These are phyloP conservation scores for Furnarius figulus DNA, from an alignment of 2,113 vertebrate genomes.

Conservation along the genomic window DNA sequence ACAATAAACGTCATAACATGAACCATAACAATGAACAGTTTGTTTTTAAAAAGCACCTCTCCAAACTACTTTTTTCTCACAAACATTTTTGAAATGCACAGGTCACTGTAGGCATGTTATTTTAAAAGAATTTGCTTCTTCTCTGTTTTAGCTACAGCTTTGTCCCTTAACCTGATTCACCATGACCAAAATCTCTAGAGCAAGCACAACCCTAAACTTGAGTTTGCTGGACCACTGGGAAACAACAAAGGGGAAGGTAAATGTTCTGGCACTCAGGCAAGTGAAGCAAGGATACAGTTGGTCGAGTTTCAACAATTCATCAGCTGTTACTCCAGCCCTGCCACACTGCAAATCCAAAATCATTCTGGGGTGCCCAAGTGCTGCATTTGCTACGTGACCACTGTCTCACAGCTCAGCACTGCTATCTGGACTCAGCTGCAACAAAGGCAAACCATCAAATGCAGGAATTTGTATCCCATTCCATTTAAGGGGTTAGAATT, in stretches of 20 bases:
- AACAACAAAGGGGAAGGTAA: background rate
- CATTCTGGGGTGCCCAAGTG: rapidly evolving
- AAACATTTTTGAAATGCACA: background rate
- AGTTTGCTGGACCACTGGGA: background rate
- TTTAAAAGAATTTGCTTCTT: background rate
- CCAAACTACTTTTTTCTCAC: background rate
- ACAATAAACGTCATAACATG: background rate
- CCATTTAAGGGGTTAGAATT: background rate
- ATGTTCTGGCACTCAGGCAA: background rate
- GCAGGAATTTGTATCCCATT: background rate
- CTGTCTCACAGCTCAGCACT: background rate
- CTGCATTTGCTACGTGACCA: background rate
- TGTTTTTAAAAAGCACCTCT: background rate
- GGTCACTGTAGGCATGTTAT: background rate
- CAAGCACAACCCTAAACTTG: background rate
- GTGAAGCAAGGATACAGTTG: background rate
- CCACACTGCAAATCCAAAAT: background rate
- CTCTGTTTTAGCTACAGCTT: background rate
- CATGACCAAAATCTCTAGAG: background rate
- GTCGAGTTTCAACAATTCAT: background rate
- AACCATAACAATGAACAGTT: background rate
- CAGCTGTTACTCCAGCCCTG: background rate
- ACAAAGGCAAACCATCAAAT: background rate
- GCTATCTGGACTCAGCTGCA: background rate
- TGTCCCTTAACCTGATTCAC: background rate